Base-by-base conservation (phyloP, 2,113 vertebrate species). In the Probosciger aterrimus region DNA sequence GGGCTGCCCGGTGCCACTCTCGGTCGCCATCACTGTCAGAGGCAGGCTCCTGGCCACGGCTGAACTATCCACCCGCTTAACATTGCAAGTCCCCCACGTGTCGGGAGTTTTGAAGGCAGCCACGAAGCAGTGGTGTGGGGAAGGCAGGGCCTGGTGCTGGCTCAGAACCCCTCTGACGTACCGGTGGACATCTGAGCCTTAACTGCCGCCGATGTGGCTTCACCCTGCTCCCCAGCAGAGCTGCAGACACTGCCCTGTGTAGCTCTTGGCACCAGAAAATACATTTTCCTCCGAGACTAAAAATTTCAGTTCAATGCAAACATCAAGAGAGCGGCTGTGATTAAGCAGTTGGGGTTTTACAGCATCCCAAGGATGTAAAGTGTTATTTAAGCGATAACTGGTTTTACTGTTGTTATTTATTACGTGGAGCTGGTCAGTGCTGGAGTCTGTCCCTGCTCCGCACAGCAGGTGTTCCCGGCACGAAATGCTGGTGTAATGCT, bases 191-290 rank as follows among this genome's bases (percentile, higher is more conserved):
- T 84, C 75, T 35, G 92, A 86, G 91, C 91, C 41, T 35, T 75
- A 71, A 73, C 27, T n/a, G 81, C 67, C 88, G 53, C 80, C 13
- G 20, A 44, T 3, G 80, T 20, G 67, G 80, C 95, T 71, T 14
- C 4, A 2, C 88, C 80, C 91, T 33, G 75, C 77, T 86, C 86
- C 86, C 53, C 11, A 0, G 68, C 1, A 13, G 92, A 52, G 87
- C 93, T 57, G 74, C 90, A 75, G 90, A 87, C 87, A 50, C 60
- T 60, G 81, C 91, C 53, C 7, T 16, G 4, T 91, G 88, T 57
- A 95, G 90, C 80, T 96, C 76, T 96, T 95, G 95, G 96, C 95
- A 91, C 75, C 74, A 84, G 55, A 86, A 96, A 91, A 92, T 9
- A 69, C 63, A 23, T 77, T 95, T 86, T 92, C 77, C 91, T 96